Evolutionary conservation across 2,888 invertebrate species (phyloP), one percentile per base, ranked within the genome.

Genomic region (Geophilus truncorum): DNA sequence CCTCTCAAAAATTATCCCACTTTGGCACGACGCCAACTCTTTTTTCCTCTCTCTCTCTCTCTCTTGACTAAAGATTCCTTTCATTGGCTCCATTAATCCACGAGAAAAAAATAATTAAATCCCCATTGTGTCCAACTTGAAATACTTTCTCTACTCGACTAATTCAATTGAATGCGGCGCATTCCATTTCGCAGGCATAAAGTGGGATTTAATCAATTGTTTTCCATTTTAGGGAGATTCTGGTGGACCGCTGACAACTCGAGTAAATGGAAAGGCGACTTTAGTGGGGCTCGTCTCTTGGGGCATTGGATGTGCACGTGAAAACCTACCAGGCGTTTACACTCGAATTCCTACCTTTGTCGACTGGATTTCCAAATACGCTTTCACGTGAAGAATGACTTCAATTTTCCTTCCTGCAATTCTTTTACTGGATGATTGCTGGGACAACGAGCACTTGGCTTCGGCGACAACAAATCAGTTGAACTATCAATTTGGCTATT

Each of bases 311-410:
- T 96, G 96, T 85, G 96, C 95, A 0, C 89, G 95, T 0, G 95
- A 95, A 85, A 95, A 95, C 85, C 87, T 96, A 7, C 96, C 96
- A 0, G 95, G 95, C 1, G 95, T 96, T 5, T 96, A 96, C 86
- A 96, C 96, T 0, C 95, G 96, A 85, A 94, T 96, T 86, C 95
- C 95, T 86, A 94, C 94, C 86, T 96, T 95, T 86, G 94, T 95
- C 83, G 94, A 95, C 23, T 95, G 95, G 95, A 92, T 95, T 36
- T 80, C 80, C 80, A 80, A 80, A 36, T 80, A 79, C 79, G 34
- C 51, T 28, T 79, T 57, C 32, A 36, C 79, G 40, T 79, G 34
- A 79, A 30, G 15, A 81, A 77, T 18, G 34, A 62, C 30, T 57
- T 32, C 25, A 36, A 28, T 40, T 76, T 62, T 62, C 57, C 45